Evolutionary conservation across 92 coral and sea anemone species (phyloP).

Genomic region (Pocillopora meandrina): DNA sequence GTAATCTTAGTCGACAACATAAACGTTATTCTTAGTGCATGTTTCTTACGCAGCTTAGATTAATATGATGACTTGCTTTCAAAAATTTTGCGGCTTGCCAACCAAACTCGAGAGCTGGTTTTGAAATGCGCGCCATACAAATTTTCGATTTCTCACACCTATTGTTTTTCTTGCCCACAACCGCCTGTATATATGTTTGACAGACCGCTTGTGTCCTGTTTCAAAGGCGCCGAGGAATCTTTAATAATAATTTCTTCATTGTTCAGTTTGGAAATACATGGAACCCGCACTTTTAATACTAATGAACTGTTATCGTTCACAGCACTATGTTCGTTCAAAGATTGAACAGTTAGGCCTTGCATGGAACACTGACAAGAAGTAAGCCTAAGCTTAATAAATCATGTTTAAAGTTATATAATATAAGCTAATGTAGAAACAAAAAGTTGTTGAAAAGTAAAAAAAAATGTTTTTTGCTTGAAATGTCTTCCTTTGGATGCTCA

Average conservation of each 20-base stretch:
- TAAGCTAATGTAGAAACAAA: no score
- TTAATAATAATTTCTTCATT: neutral
- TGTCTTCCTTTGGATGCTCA: no score
- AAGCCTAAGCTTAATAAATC: neutral
- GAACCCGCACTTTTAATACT: no score
- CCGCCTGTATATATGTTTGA: no score
- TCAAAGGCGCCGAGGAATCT: neutral
- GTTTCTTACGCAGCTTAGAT: neutral
- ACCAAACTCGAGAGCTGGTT: no score
- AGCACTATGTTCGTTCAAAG: conserved; percentile 20
- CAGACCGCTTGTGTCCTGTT: no score
- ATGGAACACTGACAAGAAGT: conserved; percentile 18
- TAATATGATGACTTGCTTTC: neutral
- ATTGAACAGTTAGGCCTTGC: conserved; percentile 6
- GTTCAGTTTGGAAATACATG: neutral
- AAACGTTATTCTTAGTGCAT: neutral
- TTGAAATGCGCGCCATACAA: no score
- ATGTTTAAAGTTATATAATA: no score
- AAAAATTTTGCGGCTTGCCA: no score
- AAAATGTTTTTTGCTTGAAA: neutral
- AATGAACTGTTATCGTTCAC: neutral
- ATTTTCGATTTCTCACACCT: no score
- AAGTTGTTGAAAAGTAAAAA: neutral
- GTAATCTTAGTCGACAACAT: neutral
- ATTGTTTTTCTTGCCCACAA: no score